phyloP scores from a whole-genome alignment of 1,140 invertebrate genomes.

The Galleria mellonella region DNA sequence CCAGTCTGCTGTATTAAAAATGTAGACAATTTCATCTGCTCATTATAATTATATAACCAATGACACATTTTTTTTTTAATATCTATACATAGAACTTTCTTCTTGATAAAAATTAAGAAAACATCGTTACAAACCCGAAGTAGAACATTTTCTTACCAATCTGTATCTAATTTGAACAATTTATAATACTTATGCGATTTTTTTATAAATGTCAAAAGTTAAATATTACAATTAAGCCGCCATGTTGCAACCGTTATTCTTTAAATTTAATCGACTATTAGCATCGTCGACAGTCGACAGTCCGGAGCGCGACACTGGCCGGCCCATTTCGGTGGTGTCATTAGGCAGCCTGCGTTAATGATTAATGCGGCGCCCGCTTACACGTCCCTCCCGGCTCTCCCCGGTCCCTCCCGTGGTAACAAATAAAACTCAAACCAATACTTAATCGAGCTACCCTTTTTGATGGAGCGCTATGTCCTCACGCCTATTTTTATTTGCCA shows the following conservation, averaged over 20 bases:
- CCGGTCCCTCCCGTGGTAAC: slow-evolving; percentile 17
- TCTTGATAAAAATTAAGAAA: no score
- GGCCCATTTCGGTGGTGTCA: slow-evolving; percentile 68
- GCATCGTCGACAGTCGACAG: neutral
- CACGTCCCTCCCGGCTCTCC: slow-evolving; percentile 42
- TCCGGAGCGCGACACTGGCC: slow-evolving; percentile 32
- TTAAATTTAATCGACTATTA: no score
- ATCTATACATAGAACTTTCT: no score
- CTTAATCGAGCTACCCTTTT: slow-evolving; percentile 71
- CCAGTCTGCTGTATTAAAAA: no score
- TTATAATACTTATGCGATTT: no score
- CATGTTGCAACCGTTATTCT: no score
- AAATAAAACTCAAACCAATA: slow-evolving; percentile 65
- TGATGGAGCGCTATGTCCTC: slow-evolving; percentile 56
- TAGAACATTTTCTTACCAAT: no score
- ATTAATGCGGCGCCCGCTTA: slow-evolving; percentile 66
- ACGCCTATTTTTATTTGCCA: slow-evolving; percentile 3
- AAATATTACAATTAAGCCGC: neutral
- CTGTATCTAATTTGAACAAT: no score
- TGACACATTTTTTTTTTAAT: no score
- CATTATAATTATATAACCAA: no score
- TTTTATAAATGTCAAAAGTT: neutral
- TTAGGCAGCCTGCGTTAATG: slow-evolving; percentile 71
- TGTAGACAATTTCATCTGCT: no score
- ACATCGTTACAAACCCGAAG: no score